phyloP scores from a whole-genome alignment of 2,797 vertebrate genomes.

The Xerus rutilus region DNA sequence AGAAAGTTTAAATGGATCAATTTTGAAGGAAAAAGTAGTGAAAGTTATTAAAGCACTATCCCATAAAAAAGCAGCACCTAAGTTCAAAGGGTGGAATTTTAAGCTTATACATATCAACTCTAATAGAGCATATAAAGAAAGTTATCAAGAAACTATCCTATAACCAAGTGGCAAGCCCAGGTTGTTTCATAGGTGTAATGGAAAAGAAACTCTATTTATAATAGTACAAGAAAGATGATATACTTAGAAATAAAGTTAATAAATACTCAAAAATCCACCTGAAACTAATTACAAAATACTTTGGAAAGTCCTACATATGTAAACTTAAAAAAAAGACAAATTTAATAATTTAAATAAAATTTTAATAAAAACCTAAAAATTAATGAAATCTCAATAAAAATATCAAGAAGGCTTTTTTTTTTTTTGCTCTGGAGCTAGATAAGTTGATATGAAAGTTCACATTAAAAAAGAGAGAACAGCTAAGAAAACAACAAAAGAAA shows the following conservation, averaged over 20 bases:
- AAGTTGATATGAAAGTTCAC: not conserved
- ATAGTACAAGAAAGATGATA: not conserved
- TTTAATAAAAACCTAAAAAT: not conserved
- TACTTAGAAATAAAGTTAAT: not conserved
- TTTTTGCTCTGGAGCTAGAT: not conserved
- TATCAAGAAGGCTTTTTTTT: not conserved
- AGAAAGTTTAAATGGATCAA: not conserved
- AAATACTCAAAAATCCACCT: not conserved
- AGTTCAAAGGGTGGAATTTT: not conserved
- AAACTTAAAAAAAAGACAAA: slow-evolving; percentile 15
- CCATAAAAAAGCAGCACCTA: not conserved
- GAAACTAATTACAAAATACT: not conserved
- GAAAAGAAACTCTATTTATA: not conserved
- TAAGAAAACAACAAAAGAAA: slow-evolving; percentile 1
- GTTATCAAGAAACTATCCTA: not conserved
- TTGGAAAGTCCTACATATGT: not conserved
- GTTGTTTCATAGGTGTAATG: not conserved
- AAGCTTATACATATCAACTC: not conserved
- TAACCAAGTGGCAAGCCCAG: not conserved
- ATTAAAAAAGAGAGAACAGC: not conserved
- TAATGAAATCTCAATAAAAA: not conserved
- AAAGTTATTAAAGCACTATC: not conserved
- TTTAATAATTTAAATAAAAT: not conserved
- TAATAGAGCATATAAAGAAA: not conserved
- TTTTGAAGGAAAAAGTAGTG: not conserved